A percentile compares a stretch with the other conserved stretches of the same genome.
Evolutionary conservation across 2,888 invertebrate species (phyloP).

Genomic region (Drosophila ezoana): DNA sequence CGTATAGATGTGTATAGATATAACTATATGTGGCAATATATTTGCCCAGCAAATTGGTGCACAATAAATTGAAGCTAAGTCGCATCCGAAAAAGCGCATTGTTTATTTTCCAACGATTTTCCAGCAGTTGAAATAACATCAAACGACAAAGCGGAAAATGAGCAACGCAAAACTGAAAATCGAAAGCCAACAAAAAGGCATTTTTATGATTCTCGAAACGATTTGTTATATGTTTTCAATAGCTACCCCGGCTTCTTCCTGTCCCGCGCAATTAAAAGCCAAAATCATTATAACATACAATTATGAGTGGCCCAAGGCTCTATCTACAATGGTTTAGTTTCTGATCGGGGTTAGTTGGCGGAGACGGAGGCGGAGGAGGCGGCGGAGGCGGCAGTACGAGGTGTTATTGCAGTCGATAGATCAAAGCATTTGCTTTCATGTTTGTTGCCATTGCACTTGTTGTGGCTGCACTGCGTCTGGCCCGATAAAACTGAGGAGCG

Average conservation of each 20-base stretch:
- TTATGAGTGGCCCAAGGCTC: slow-evolving; percentile 61
- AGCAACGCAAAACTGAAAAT: slow-evolving; percentile 21
- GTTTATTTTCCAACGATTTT: slow-evolving; percentile 69
- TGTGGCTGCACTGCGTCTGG: slow-evolving; percentile 57
- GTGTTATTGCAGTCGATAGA: slow-evolving; percentile 66
- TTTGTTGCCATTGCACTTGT: slow-evolving; percentile 80
- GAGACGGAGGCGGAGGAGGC: background rate
- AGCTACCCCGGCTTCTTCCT: slow-evolving; percentile 32
- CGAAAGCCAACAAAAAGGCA: slow-evolving; percentile 56
- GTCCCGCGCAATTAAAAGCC: slow-evolving; percentile 58
- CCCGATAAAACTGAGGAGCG: background rate
- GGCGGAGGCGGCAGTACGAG: background rate
- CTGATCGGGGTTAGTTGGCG: background rate
- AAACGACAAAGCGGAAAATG: slow-evolving; percentile 71
- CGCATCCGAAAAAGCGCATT: slow-evolving; percentile 59
- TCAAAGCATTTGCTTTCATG: slow-evolving; percentile 74
- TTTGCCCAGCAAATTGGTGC: slow-evolving; percentile 57
- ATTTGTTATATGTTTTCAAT: slow-evolving; percentile 55
- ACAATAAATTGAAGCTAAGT: slow-evolving; percentile 55
- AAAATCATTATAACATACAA: slow-evolving; percentile 63
- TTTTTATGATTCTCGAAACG: slow-evolving; percentile 61
- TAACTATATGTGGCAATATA: slow-evolving; percentile 55
- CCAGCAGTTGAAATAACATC: slow-evolving; percentile 70
- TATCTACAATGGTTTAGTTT: slow-evolving; percentile 12
- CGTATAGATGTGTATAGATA: slow-evolving; percentile 28